Base-by-base conservation (phyloP, 2,113 vertebrate species). In the Brachyhypopomus occidentalis region DNA sequence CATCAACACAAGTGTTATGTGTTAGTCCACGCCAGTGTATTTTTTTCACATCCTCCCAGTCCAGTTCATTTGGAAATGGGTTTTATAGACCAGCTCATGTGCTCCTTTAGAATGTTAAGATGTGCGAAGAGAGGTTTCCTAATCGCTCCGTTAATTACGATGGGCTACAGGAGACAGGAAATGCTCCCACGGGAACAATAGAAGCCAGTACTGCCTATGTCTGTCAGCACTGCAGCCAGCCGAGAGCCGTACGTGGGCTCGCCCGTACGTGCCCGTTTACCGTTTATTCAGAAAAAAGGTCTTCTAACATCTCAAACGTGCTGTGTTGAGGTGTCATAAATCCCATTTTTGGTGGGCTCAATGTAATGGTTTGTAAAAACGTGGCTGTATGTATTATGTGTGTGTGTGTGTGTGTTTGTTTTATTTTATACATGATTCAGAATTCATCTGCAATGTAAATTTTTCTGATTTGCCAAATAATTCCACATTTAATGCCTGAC, bases 401-500 rank as follows among this genome's bases (percentile, higher is more conserved):
- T 80, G 80, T 81, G 80, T 85, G 84, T 72, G 38, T 84, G 30
- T 79, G 71, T 69, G 58, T 36, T 38, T 64, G 75, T 78, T 77
- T 85, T 69, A 36, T 30, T 25, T 78, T 86, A 85, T 72, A 58
- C 84, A 67, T 85, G 55, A 87, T 89, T 89, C 86, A 84, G 70
- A 87, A 89, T 87, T 81, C 86, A 87, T 86, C 87, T 85, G 83
- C 87, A 83, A 86, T 84, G 62, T 48, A 58, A 38, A 77, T 63
- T 70, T 77, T 82, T 82, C 20, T 71, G 59, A 80, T 66, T 56
- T 12, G 12, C 25, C 27, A 20, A 60, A 82, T 86, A 86, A 87
- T 91, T 89, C 83, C 77, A 87, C 87, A 88, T 91, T 91, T 91
- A 87, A 89, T 88, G 88, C 84, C 82, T 85, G 86, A 79, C 41